Base-by-base conservation (phyloP, 2,797 vertebrate genomes). In the Spheniscus humboldti region DNA sequence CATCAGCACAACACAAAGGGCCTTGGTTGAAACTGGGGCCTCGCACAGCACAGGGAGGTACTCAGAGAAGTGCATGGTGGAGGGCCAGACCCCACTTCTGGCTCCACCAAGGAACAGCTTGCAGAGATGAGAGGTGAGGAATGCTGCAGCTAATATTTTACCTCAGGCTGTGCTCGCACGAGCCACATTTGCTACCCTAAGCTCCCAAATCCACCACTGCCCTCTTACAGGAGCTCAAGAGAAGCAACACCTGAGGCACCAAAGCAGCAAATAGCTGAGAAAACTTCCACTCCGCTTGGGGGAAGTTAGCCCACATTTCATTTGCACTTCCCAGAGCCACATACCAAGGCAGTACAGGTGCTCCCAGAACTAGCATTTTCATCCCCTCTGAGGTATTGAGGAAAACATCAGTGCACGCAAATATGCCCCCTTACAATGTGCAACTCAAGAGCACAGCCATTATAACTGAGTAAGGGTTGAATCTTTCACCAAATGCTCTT, bases 381-480 rank as follows among this genome's bases (percentile, higher is more conserved):
- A 3, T 12, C 16, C 7, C 27, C 30, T 56, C 24, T 30, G n/a
- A 92, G 39, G 8, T 50, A 17, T 47, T 14, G 2, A 74, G 25
- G 48, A 83, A 86, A 63, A 17, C 6, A n/a, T 5, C 68, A 45
- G 18, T 2, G 8, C 31, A 37, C 1, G 0, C 18, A 48, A 28
- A 47, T 30, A 55, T 6, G 3, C 11, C 48, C 28, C 31, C 11
- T 50, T 37, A 35, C 13, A 57, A 24, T 0, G 0, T 22, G 22
- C 59, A 69, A 7, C 57, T 67, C 39, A 39, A 1, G 27, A 72
- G 71, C 30, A 66, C n/a, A 82, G 81, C 15, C 35, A 7, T 48
- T 2, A 27, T 5, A 18, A 11, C 17, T 1, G 8, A 59, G 9
- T 43, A 52, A 71, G 18, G 6, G 8, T 5, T 53, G 7, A 88